Conservation (phyloP, 2,797 vertebrate genomes). For the Sebastes melanostomus region DNA sequence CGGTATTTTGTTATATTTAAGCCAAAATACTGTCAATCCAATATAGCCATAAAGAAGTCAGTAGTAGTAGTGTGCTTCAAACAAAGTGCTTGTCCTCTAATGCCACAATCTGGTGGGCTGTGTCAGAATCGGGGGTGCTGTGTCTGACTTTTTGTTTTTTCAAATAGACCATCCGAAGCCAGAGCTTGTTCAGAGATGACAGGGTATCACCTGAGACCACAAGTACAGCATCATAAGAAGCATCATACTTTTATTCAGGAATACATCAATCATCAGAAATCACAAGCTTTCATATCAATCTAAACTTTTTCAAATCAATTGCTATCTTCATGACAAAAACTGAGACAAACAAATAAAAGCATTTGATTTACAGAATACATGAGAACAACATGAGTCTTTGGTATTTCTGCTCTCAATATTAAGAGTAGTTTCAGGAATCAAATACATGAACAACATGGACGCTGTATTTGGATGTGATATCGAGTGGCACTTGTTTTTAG, state of each 20-base stretch:
- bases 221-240: neutral
- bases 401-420: neutral
- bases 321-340: neutral
- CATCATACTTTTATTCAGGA: constrained; percentile 37
- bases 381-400: constrained; percentile 23
- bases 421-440: neutral
- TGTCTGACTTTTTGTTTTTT: neutral
- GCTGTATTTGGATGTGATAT: neutral
- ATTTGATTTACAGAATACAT: neutral
- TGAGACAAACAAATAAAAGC: neutral
- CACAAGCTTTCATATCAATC: neutral
- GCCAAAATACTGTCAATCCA: neutral
- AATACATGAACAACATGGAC: neutral
- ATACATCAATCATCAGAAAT: constrained; percentile 34
- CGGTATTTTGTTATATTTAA: neutral
- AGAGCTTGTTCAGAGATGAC: neutral
- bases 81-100: neutral
- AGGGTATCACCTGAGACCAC: neutral
- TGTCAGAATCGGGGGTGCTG: neutral
- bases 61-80: too few relatives aligned
- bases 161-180: neutral
- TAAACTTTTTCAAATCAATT: neutral
- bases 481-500: neutral
- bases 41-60: neutral
- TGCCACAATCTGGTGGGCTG: neutral